These are phyloP conservation scores for Sylvietta virens DNA, from an alignment of 2,113 vertebrate species.

Conservation along the genomic window DNA sequence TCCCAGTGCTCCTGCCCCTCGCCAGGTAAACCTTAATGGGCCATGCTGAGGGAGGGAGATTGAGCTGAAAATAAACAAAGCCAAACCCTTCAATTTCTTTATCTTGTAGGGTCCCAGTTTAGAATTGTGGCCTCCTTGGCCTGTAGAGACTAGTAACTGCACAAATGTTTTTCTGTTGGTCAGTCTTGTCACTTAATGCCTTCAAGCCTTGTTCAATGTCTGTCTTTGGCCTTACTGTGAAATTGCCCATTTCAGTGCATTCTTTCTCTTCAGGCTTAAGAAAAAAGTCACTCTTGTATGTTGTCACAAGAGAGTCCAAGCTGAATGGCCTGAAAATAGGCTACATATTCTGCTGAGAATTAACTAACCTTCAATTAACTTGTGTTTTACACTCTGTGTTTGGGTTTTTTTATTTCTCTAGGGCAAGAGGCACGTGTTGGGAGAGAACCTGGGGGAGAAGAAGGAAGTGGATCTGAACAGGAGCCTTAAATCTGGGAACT, in stretches of 20 bases:
- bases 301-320: neutral
- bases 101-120: neutral
- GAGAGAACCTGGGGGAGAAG: conserved; percentile 58
- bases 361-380: neutral
- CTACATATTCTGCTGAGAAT: neutral
- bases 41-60: neutral
- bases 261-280: neutral
- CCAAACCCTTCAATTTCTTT: neutral
- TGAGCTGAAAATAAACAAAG: neutral
- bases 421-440: conserved; percentile 60
- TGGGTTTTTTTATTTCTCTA: neutral
- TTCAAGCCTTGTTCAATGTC: neutral
- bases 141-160: neutral
- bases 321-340: neutral
- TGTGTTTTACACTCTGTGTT: neutral
- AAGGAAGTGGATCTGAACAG: conserved; percentile 59
- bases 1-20: conserved; percentile 63
- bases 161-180: neutral
- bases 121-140: neutral
- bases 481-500: conserved; percentile 42
- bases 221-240: neutral
- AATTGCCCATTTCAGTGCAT: neutral
- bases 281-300: accelerated
- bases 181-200: neutral
- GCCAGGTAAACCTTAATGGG: conserved; percentile 56